phyloP scores from a whole-genome alignment of 2,797 vertebrate species.

The Loriculus beryllinus region DNA sequence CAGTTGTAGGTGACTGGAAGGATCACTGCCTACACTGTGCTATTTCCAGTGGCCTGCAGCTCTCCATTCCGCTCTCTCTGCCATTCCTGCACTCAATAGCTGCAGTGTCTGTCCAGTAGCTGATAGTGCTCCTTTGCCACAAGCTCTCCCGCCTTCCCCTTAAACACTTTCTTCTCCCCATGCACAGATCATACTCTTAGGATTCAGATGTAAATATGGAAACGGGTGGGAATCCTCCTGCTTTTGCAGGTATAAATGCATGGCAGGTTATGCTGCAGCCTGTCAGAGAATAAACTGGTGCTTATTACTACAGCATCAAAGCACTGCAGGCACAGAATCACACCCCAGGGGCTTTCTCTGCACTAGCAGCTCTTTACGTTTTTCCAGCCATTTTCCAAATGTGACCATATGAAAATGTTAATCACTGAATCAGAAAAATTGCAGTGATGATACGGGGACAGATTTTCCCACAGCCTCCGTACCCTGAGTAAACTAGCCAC shows the following conservation, averaged over 20 bases:
- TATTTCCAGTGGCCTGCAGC: not conserved
- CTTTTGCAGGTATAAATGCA: not conserved
- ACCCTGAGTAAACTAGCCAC: not conserved
- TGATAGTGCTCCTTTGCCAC: not conserved
- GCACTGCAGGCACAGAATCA: not conserved
- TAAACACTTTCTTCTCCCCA: not conserved
- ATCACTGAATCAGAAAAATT: not conserved
- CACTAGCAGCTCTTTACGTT: not conserved
- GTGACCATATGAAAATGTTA: not conserved
- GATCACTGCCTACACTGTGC: not conserved
- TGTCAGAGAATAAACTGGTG: not conserved
- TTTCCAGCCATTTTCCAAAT: not conserved
- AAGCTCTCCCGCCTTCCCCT: not conserved
- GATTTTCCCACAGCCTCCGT: not conserved
- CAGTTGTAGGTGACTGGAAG: not conserved
- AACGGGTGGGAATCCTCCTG: not conserved
- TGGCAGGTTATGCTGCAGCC: not conserved
- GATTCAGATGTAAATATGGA: not conserved
- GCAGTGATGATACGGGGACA: not conserved
- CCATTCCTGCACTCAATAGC: not conserved
- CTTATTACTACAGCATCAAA: not conserved
- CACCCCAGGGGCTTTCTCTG: not conserved
- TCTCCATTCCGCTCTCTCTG: not conserved
- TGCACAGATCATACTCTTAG: not conserved
- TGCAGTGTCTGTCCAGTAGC: not conserved